Base-by-base conservation (phyloP, 2,113 vertebrate species). In the Glareola pratincola region DNA sequence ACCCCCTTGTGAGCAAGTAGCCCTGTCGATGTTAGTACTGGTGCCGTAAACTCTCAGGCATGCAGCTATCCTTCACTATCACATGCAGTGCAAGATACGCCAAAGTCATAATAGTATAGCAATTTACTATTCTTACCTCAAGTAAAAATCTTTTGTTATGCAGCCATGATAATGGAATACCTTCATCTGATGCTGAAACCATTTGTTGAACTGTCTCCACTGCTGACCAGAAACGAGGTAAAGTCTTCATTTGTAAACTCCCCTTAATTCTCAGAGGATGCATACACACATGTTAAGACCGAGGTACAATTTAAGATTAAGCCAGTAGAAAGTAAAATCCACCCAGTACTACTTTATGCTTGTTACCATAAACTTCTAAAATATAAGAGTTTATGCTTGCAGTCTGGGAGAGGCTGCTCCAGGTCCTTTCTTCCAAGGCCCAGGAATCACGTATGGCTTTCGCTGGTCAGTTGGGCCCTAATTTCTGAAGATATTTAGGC, bases 181-280 rank as follows among this genome's bases (percentile, higher is more conserved):
- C 89, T 99, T 74, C 98, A 99, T 20, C 27, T 98, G 6, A 45
- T 97, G 12, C 94, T 99, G 94, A 98, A 97, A 66, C 99, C 99
- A 2, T 6, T 99, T 60, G 95, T 98, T 63, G 97, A 98, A 45
- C 64, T 99, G 45, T 98, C 98, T 4, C 98, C 98, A 2, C 97
- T 99, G 81, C 98, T 99, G 79, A 99, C 99, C 95, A 98, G 98
- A 90, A 99, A 98, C 50, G 99, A 99, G 99, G 99, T 99, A 98
- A 97, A 85, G 15, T 41, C 41, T 71, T 14, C n/a, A 14, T 68
- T 60, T 75, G 47, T 50, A 41, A 89, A 71, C 15, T 67, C 54
- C 30, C 17, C 36, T 78, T 50, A 24, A 57, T 47, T 71, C 68
- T 45, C 60, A 53, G 1, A 5, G 56, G 48, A 72, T 50, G 41